Conservation (phyloP, 1,140 invertebrate species). For the Tetramorium alpestre region DNA sequence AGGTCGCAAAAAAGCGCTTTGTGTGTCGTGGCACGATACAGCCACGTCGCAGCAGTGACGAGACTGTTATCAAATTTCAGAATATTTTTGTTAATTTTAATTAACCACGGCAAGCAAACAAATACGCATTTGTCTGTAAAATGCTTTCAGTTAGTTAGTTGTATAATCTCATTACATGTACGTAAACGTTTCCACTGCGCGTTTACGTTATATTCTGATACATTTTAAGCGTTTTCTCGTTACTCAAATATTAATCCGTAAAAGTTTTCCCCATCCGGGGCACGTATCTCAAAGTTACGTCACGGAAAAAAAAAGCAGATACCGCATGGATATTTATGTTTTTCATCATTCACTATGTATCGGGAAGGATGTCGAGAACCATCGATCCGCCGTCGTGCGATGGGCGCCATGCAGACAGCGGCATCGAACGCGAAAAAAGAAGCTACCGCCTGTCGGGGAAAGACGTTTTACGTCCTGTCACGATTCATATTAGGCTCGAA, state of each 20-base stretch:
- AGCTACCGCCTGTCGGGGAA: background rate
- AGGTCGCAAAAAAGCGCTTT: constrained; percentile 1
- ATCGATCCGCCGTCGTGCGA: constrained; percentile 55
- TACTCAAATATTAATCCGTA: constrained; percentile 27
- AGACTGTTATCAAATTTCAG: constrained; percentile 19
- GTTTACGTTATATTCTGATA: background rate
- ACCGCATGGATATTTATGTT: constrained; percentile 45
- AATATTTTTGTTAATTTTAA: constrained; percentile 46
- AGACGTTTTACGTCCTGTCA: background rate
- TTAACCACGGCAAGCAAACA: constrained; percentile 25
- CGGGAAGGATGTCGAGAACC: constrained; percentile 55
- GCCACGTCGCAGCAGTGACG: constrained; percentile 16
- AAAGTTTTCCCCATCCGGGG: background rate
- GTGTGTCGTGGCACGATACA: background rate
- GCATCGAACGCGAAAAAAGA: background rate
- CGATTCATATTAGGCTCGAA: background rate
- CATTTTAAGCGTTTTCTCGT: constrained; percentile 13
- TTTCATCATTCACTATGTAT: constrained; percentile 59
- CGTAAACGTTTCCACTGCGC: background rate
- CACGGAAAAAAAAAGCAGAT: background rate
- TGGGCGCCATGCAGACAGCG: constrained; percentile 1
- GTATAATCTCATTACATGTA: constrained; percentile 7
- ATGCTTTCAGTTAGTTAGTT: background rate
- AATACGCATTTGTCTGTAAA: background rate
- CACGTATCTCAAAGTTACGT: background rate